Conservation (phyloP, 2,888 invertebrate species). For the Torymus tubicola region DNA sequence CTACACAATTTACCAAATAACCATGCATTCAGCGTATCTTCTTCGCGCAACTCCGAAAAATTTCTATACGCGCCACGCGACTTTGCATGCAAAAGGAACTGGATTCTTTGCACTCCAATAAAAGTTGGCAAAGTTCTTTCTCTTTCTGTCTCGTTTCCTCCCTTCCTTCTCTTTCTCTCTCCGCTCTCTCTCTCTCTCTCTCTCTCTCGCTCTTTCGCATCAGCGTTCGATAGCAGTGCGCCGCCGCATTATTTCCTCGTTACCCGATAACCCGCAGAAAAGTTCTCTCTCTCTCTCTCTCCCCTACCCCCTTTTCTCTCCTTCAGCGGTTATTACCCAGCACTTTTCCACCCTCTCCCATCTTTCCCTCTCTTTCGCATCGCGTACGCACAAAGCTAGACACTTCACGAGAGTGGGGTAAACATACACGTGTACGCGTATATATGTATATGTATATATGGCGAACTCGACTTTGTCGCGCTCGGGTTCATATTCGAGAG, state of each 20-base stretch:
- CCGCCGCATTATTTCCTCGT: slow-evolving; percentile 49
- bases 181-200: too few relatives aligned
- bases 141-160: too few relatives aligned
- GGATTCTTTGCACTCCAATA: neutral
- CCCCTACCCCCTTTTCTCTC: neutral
- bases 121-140: too few relatives aligned
- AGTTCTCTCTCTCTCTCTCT: slow-evolving; percentile 25
- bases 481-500: neutral
- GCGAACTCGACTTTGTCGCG: neutral
- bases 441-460: neutral
- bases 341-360: neutral
- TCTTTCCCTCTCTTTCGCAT: too few relatives aligned
- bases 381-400: too few relatives aligned
- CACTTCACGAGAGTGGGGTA: neutral
- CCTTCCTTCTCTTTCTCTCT: too few relatives aligned
- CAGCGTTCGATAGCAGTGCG: neutral
- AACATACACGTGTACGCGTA: neutral
- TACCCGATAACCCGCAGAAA: slow-evolving; percentile 48
- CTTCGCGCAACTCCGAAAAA: too few relatives aligned
- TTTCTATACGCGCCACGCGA: too few relatives aligned
- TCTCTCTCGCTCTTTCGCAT: neutral
- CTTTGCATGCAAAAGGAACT: neutral
- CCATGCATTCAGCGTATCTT: too few relatives aligned
- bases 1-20: too few relatives aligned
- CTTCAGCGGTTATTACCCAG: neutral